Base-by-base conservation (phyloP, 2,888 invertebrate genomes). In the Temnothorax ravouxi region DNA sequence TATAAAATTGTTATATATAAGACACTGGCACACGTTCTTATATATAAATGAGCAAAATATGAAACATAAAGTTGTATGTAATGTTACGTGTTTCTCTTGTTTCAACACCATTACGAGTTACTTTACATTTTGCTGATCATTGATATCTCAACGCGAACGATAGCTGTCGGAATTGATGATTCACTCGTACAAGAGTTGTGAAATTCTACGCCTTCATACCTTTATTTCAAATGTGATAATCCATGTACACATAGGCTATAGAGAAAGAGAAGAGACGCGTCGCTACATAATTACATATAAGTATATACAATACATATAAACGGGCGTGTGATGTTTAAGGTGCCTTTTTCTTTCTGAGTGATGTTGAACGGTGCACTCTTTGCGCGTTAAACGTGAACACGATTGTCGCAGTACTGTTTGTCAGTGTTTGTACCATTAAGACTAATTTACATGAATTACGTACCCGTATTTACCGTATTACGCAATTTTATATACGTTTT, bases 211-310 rank as follows among this genome's bases (percentile, higher is more conserved):
- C 38, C 41, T 56, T 79, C 6, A 47, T 62, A 92, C 87, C 90
- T 93, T 93, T 91, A 93, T 93, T 93, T 93, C 85, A 90, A 93
- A 91, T 93, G 93, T 93, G 93, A 93, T 94, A 93, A 90, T 89
- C 89, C 86, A 91, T 90, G 87, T 41, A 76, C 84, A 87, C 84
- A 88, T 86, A 50, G 54, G 41, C 18, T 66, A 89, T 87, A 89
- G 81, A 89, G 25, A 47, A 41, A 66, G 86, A 89, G 18, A 47
- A 47, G 41, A 41, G 41, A 89, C 85, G 85, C 86, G 89, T 81
- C 87, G 84, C 72, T 77, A 87, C 69, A 88, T 80, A 88, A 62
- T 85, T 85, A 81, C 34, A 34, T 34, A 34, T 81, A 71, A 61
- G 67, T 62, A 67, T 76, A 77, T 64, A 61, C 62, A 72, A 87